Conservation (phyloP, 2,888 invertebrate species). For the Drosophila pegasa region DNA sequence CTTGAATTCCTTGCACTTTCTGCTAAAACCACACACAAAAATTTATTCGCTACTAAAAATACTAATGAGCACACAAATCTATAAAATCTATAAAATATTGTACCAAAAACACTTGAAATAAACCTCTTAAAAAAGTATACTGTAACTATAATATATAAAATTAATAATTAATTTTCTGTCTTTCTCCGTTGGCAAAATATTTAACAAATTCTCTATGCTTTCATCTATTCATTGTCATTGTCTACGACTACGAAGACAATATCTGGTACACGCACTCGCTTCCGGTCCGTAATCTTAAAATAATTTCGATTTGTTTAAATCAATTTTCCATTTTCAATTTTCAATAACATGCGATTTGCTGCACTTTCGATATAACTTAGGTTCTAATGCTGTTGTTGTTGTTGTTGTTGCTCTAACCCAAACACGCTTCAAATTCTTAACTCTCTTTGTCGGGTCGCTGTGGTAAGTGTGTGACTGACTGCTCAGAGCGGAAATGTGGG, state of each 20-base stretch:
- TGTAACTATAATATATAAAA: constrained; percentile 47
- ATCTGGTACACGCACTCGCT: constrained; percentile 22
- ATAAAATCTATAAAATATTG: constrained; percentile 60
- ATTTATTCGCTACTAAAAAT: constrained; percentile 61
- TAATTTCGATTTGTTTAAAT: constrained; percentile 37
- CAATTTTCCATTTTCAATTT: constrained; percentile 23
- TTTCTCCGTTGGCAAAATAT: constrained; percentile 62
- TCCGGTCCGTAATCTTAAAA: constrained; percentile 44
- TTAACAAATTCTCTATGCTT: constrained; percentile 66
- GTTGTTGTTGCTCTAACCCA: constrained; percentile 17
- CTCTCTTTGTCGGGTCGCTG: constrained; percentile 27
- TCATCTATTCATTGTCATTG: constrained; percentile 41
- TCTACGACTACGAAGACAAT: constrained; percentile 29
- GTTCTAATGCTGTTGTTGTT: constrained; percentile 34
- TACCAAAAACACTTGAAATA: constrained; percentile 58
- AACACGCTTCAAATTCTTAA: constrained; percentile 28
- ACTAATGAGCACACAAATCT: constrained; percentile 59
- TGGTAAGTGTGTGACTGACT: constrained; percentile 20
- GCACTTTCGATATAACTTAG: constrained; percentile 45
- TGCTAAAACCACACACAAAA: constrained; percentile 41
- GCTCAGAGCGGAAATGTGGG: constrained; percentile 34
- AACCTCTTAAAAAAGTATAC: constrained; percentile 58
- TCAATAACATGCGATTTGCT: constrained; percentile 26
- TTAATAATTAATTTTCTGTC: constrained; percentile 51
- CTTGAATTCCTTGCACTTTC: constrained; percentile 27